A percentile compares a stretch with the other conserved stretches of the same genome.
Conservation (phyloP, 2,888 invertebrate species). For the Ellobium chinense region DNA sequence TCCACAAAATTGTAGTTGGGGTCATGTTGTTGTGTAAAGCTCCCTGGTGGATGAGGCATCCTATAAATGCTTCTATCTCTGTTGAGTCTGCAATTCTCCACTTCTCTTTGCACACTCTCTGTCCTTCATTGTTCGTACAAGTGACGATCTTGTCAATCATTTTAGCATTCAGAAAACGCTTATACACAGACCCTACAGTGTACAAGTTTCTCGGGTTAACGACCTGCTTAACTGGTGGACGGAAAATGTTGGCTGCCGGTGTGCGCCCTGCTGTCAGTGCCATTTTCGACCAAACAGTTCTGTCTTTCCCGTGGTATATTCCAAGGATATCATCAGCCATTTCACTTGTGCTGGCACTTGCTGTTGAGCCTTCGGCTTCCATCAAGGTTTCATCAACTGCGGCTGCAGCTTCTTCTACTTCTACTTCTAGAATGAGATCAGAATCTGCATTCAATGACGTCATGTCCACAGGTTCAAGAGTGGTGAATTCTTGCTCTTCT, state of each 20-base stretch:
- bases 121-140: constrained; percentile 36
- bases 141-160: constrained; percentile 1
- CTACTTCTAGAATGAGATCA: neutral
- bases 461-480: neutral
- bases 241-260: neutral
- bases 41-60: constrained; percentile 8
- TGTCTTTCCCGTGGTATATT: neutral
- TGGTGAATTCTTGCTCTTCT: neutral
- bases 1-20: neutral
- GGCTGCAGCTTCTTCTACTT: neutral
- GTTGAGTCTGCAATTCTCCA: neutral
- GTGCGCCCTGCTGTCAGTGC: neutral
- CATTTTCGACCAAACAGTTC: neutral
- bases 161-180: neutral
- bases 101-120: neutral
- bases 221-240: neutral
- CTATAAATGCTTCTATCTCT: constrained; percentile 14
- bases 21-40: constrained; percentile 1
- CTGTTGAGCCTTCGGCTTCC: neutral
- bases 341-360: neutral
- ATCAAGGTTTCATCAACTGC: neutral
- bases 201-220: neutral
- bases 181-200: neutral
- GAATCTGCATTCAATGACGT: neutral
- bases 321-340: neutral